Evolutionary conservation across 2,797 vertebrate species (phyloP), one percentile per base, ranked within the genome.

Genomic region (Aeoliscus strigatus): DNA sequence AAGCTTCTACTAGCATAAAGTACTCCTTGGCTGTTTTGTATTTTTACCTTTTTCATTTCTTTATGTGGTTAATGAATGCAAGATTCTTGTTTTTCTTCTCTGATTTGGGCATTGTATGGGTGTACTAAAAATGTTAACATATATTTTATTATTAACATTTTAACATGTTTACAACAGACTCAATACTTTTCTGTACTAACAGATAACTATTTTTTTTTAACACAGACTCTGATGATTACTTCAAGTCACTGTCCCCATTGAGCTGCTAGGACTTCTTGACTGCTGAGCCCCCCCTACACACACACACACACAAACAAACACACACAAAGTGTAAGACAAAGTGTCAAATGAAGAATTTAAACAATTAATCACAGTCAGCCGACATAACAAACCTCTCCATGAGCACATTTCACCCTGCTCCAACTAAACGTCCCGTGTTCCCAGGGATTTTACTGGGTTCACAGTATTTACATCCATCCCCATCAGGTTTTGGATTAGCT

Each of bases 1-100:
- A 37, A 75, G 79, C 79, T 83, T 78, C 74, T 76, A 70, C 60
- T 79, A 79, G 78, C 75, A 75, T 62, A 53, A 66, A 4, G 57
- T 75, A 69, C 48, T 76, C 55, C 18, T 69, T 56, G 82, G 73
- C 74, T 79, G 77, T 76, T 80, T 73, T 54, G 59, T 77, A 79
- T 60, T 67, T 63, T 80, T 55, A 51, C 47, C 64, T 57, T 60
- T 73, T 75, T 77, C 72, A 17, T 70, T 84, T 76, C 66, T 66
- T 67, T 66, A 37, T 75, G 76, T 71, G 68, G 70, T 82, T 52
- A 56, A 26, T 62, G 32, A 21, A 21, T 64, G 57, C 77, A 56
- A 58, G 12, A 66, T 51, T 28, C 31, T 48, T 59, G 30, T 27
- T 14, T 12, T 26, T 18, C 27, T 42, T 49, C 30, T 56, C 23